Base-by-base conservation (phyloP, 2,113 vertebrate species). In the Cathartes aura region DNA sequence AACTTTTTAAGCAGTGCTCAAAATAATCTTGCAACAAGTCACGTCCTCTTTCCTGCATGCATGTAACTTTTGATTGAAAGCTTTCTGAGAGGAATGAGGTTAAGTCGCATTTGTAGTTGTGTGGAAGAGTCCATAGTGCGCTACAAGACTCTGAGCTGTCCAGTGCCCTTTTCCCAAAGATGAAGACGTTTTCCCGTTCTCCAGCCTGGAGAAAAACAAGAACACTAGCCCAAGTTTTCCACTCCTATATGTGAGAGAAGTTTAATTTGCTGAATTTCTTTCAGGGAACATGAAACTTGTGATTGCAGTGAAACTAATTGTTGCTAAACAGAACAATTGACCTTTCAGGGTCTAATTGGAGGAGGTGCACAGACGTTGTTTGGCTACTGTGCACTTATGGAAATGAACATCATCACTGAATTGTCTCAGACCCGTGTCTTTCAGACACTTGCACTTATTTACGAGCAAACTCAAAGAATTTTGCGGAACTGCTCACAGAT, bases 211-310 rank as follows among this genome's bases (percentile, higher is more conserved):
- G 52, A 73, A 58, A 22, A 29, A n/a, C 38, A 38, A 59, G 70
- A 72, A 40, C n/a, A 15, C 5, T 7, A 47, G 22, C 48, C 76
- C 34, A 60, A 27, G 29, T 87, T 96, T 93, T 72, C 60, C 45
- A 1, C 4, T 68, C 10, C 20, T 40, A 0, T 10, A 3, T 3
- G n/a, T 3, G 11, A 45, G n/a, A 75, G 15, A 52, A 56, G 30
- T 78, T 93, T 58, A 48, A 66, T 15, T 47, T 40, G 10, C 43
- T 52, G 42, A 21, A 47, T 87, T 71, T 63, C 15, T 67, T 75
- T 45, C 36, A 32, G 42, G 26, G 21, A 60, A 48, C 14, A 1
- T 70, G 66, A 60, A 88, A n/a, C 32, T 93, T 94, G 45, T n/a
- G 24, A 50, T 82, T 79, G 24, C 3, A 0, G 23, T 23, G 56